Evolutionary conservation across 2,113 vertebrate species (phyloP).

Genomic region (Castor canadensis): DNA sequence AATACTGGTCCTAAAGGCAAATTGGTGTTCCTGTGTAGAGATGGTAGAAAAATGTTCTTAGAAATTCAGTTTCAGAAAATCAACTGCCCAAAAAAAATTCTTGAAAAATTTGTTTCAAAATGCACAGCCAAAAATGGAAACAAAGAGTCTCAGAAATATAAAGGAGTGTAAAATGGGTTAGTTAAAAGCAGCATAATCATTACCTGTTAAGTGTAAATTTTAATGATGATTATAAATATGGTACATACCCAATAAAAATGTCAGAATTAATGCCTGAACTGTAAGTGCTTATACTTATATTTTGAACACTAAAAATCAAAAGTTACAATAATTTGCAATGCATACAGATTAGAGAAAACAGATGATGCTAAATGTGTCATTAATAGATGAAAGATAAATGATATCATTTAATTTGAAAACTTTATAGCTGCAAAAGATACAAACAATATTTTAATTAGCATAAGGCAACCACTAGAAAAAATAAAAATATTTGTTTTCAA

Average conservation of each 20-base stretch:
- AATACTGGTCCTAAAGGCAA: background rate
- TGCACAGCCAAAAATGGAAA: background rate
- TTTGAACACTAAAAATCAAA: background rate
- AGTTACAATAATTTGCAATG: background rate
- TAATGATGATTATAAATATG: background rate
- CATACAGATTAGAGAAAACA: background rate
- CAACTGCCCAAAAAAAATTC: background rate
- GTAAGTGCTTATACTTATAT: too few relatives aligned
- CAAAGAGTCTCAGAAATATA: background rate
- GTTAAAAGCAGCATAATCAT: background rate
- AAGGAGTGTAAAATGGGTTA: background rate
- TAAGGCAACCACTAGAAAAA: background rate
- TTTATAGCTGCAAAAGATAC: background rate
- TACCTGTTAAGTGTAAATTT: background rate
- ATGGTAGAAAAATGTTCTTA: background rate
- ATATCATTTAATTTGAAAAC: background rate
- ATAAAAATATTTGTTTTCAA: background rate
- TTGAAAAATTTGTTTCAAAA: background rate
- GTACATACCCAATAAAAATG: background rate
- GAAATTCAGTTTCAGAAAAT: background rate
- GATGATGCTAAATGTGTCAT: background rate
- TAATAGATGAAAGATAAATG: background rate
- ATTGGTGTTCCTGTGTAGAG: background rate
- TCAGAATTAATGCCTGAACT: background rate
- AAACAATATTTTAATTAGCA: background rate